phyloP scores from a whole-genome alignment of 2,113 vertebrate genomes.

The Lonchura striata region DNA sequence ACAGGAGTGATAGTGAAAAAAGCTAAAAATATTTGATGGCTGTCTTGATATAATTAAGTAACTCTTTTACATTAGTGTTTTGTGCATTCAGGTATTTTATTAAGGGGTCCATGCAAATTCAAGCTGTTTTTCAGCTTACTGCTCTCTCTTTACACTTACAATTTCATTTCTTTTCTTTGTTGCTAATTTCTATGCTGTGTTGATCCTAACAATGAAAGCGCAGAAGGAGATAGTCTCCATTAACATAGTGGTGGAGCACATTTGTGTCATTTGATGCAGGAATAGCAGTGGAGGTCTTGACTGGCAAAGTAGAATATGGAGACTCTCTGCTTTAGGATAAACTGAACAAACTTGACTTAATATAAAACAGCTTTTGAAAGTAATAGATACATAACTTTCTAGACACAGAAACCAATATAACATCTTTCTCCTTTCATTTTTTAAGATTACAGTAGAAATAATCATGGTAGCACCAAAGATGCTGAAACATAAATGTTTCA shows the following conservation, averaged over 20 bases:
- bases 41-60: background rate
- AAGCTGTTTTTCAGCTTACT: background rate
- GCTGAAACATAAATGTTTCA: background rate
- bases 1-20: background rate
- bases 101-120: background rate
- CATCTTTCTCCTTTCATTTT: background rate
- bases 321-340: background rate
- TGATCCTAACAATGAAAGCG: background rate
- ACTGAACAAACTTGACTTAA: background rate
- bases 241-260: background rate
- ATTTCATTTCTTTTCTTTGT: background rate
- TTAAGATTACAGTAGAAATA: background rate
- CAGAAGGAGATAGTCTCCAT: background rate
- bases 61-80: background rate
- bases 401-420: background rate
- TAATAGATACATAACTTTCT: background rate
- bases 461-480: background rate
- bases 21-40: background rate
- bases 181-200: background rate
- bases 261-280: background rate
- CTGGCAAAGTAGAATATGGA: background rate
- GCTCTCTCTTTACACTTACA: background rate
- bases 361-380: background rate
- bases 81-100: background rate
- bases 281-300: background rate